These are phyloP conservation scores for Nineta flava DNA, from an alignment of 2,888 invertebrate genomes.

Conservation along the genomic window DNA sequence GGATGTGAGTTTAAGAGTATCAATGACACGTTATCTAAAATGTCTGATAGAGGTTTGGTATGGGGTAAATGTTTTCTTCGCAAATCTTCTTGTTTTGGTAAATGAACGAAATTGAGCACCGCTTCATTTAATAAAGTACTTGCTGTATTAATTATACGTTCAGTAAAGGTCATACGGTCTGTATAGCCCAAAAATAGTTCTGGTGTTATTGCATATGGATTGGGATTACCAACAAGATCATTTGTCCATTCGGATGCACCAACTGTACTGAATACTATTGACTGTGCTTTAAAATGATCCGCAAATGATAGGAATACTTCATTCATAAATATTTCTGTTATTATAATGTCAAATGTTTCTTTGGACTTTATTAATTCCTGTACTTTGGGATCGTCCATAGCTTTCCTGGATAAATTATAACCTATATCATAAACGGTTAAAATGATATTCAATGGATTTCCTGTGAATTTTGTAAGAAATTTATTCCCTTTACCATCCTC, in stretches of 20 bases:
- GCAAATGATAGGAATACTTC: conserved; percentile 17
- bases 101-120: background rate
- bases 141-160: conserved; percentile 15
- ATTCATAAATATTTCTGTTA: conserved; percentile 19
- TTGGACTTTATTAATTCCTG: conserved; percentile 17
- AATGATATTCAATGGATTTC: background rate
- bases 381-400: conserved; percentile 14
- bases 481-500: background rate
- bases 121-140: conserved; percentile 19
- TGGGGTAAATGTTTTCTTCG: conserved; percentile 15
- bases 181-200: conserved; percentile 11
- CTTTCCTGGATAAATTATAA: conserved; percentile 7
- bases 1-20: conserved; percentile 18
- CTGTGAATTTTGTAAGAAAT: background rate
- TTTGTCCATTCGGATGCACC: conserved; percentile 14
- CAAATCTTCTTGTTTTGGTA: conserved; percentile 3
- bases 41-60: conserved; percentile 14
- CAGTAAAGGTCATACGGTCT: conserved; percentile 14
- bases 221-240: conserved; percentile 17
- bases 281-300: conserved; percentile 15
- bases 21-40: conserved; percentile 15
- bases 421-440: background rate
- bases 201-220: conserved; percentile 14
- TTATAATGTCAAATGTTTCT: conserved; percentile 18
- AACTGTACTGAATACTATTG: conserved; percentile 14